These are phyloP conservation scores for Panthera tigris DNA, from an alignment of 2,113 vertebrate genomes.

Conservation along the genomic window DNA sequence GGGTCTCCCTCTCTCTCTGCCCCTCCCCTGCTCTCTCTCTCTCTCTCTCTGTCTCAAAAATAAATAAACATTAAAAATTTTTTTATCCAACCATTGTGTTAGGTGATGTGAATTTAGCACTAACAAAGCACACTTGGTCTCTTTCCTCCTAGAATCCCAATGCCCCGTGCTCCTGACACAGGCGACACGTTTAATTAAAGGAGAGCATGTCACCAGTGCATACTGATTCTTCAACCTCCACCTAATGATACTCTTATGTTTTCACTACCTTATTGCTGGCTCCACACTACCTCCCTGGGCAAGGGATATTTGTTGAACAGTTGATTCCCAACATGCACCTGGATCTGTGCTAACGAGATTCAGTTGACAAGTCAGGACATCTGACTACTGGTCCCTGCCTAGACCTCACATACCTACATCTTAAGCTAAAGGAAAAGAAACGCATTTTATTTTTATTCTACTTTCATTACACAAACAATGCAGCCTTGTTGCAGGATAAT, in stretches of 20 bases:
- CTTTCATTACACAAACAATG: not conserved
- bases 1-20: no score
- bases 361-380: no score
- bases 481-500: not conserved
- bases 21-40: no score
- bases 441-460: not conserved
- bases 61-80: no score
- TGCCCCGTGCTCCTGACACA: not conserved
- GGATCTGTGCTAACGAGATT: not conserved
- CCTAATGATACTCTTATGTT: not conserved
- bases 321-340: not conserved
- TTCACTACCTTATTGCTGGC: not conserved
- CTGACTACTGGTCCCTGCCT: not conserved
- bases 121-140: not conserved
- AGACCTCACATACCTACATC: not conserved
- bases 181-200: not conserved
- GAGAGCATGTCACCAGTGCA: not conserved
- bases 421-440: not conserved
- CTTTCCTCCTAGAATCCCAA: not conserved
- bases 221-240: not conserved
- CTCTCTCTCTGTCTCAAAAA: no score
- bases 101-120: not conserved
- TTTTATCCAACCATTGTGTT: not conserved
- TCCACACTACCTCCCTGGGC: not conserved
- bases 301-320: rapidly evolving